Base-by-base conservation (phyloP, 2,888 invertebrate species). In the Microchrysa polita region DNA sequence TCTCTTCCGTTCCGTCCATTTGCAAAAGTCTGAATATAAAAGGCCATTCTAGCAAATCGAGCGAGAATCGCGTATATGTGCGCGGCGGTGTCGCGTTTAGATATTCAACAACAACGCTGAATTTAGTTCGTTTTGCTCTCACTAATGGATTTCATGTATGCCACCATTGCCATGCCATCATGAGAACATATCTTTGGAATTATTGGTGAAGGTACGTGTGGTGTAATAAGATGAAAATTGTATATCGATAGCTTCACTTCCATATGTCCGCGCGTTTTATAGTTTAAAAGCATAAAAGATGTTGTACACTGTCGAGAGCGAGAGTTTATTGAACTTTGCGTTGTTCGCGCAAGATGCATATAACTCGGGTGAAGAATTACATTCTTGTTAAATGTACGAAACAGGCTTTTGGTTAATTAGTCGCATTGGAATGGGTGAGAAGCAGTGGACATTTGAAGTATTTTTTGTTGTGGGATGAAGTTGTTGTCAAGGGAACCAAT, bases 1-100 rank as follows among this genome's bases (percentile, higher is more conserved):
- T 57, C 34, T 65, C 44, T 40, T 69, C n/a, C n/a, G n/a, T 57
- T 55, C 57, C 57, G 20, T 69, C 55, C 69, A 67, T 67, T 67
- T 69, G 69, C 69, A 69, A 55, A 40, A 55, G 27, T 14, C 40
- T 34, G 69, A 69, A 57, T 52, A n/a, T n/a, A 14, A 18, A 67
- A 34, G 27, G 7, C 27, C 27, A 34, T 2, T 2, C 27, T 52
- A 23, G 52, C 42, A n/a, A 34, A 20, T 69, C 55, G 55, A 40
- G 55, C 57, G 40, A 20, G 16, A 14, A n/a, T 12, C n/a, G n/a
- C n/a, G 34, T 27, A 23, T 23, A 18, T 53, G 52, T 67, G n/a
- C n/a, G n/a, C n/a, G n/a, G n/a, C n/a, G n/a, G n/a, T n/a, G n/a
- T n/a, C n/a, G n/a, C 34, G 22, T 23, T 67, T 52, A n/a, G 53